Base-by-base conservation (phyloP, 2,113 vertebrate species). In the Nicator chloris region DNA sequence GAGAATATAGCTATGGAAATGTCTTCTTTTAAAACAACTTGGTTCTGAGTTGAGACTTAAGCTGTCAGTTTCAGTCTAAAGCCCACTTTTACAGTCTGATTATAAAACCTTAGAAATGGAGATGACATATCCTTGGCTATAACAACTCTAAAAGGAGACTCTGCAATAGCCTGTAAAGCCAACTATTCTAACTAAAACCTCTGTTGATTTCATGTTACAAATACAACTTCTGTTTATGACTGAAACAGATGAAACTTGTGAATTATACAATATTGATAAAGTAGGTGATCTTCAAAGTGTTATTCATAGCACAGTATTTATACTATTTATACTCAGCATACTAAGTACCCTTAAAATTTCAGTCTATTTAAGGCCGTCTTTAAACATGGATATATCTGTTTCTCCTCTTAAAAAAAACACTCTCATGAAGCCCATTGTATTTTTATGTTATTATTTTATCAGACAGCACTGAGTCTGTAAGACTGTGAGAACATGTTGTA, bases 91-190 rank as follows among this genome's bases (percentile, higher is more conserved):
- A 80, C 26, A 80, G 33, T 49, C 30, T 64, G 20, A 49, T 82
- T 85, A 94, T 82, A 91, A 88, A 92, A 16, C 5, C 27, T 80
- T 70, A 50, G 59, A 95, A 97, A 87, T 61, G 61, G 89, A 95
- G 93, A 92, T 82, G 86, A 75, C 60, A 71, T 81, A 81, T n/a
- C 33, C 26, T 72, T 88, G 82, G n/a, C 78, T 88, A 5, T 77
- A 82, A 91, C 26, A 78, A 30, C 45, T 88, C 27, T 78, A 94
- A 80, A 19, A 82, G 65, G 31, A 95, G 57, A 57, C 85, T 79
- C 65, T 80, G 83, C 45, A 80, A 77, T 11, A 76, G 42, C n/a
- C 49, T 72, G 39, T 64, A 83, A 91, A 92, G 56, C 14, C 57
- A 79, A 23, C 66, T 72, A 27, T 69, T 72, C 26, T 79, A 78